Conservation (phyloP, 2,113 vertebrate species). For the Felis chaus region DNA sequence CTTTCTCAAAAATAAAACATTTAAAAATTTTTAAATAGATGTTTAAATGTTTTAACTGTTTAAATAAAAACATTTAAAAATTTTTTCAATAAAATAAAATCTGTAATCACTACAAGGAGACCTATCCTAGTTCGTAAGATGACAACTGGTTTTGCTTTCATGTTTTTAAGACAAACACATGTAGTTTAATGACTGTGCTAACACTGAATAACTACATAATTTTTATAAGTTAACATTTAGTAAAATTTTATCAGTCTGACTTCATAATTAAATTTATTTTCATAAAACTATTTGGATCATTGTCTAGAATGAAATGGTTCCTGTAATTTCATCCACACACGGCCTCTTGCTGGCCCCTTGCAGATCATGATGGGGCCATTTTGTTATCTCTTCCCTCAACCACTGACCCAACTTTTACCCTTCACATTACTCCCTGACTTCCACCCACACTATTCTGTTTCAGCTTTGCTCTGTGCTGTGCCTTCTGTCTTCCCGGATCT, state of each 20-base stretch:
- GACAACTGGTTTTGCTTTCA: background rate
- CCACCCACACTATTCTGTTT: background rate
- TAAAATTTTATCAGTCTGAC: background rate
- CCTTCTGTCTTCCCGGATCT: background rate
- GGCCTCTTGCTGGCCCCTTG: accelerated
- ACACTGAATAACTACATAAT: background rate
- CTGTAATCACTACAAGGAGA: background rate
- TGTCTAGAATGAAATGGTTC: background rate
- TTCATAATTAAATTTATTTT: background rate
- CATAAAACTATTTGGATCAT: background rate
- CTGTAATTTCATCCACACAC: background rate
- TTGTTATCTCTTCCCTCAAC: background rate
- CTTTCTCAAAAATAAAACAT: too few relatives aligned
- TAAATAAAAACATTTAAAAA: too few relatives aligned
- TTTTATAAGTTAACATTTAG: background rate
- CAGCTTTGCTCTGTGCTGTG: background rate
- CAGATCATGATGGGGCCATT: background rate
- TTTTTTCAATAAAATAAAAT: background rate
- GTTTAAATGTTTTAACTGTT: too few relatives aligned
- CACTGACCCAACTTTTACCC: background rate
- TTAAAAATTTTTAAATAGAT: too few relatives aligned
- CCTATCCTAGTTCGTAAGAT: background rate
- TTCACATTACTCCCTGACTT: background rate
- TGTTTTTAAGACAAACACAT: background rate
- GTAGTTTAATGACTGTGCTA: background rate